These are phyloP conservation scores for Procavia capensis DNA, from an alignment of 2,113 vertebrate genomes.

Conservation along the genomic window DNA sequence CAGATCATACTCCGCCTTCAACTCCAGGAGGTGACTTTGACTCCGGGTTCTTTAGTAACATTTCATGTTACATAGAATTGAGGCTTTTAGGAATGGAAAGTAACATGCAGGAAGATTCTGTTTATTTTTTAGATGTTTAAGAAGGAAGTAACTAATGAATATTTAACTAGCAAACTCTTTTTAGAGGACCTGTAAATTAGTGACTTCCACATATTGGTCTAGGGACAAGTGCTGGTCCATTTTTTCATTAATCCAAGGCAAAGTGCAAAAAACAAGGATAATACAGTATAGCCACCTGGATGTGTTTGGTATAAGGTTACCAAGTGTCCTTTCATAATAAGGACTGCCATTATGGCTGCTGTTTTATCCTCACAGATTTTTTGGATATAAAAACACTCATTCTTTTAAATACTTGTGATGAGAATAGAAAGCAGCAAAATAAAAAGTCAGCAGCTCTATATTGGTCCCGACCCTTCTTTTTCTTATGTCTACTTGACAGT, in stretches of 20 bases:
- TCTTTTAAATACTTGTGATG: background rate
- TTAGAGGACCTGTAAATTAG: background rate
- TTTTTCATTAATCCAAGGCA: background rate
- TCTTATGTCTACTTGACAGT: background rate
- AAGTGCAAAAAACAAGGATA: background rate
- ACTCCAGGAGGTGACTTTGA: background rate
- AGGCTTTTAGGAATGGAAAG: constrained; percentile 21
- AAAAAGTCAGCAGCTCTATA: background rate
- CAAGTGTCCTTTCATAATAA: background rate
- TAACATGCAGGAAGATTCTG: background rate
- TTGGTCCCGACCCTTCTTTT: background rate
- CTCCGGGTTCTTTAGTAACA: background rate
- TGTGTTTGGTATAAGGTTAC: background rate
- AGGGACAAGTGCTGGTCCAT: background rate
- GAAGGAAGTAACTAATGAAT: constrained; percentile 40
- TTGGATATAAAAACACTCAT: background rate
- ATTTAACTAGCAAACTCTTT: background rate
- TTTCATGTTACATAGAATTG: background rate
- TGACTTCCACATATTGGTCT: background rate
- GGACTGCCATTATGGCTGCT: background rate
- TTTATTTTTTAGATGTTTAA: constrained; percentile 42
- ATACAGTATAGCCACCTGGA: background rate
- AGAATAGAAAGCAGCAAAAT: constrained; percentile 22
- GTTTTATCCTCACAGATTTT: background rate
- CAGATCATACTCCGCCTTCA: background rate